Evolutionary conservation across 2,113 vertebrate genomes (phyloP).

Genomic region (Brachyhypopomus occidentalis): DNA sequence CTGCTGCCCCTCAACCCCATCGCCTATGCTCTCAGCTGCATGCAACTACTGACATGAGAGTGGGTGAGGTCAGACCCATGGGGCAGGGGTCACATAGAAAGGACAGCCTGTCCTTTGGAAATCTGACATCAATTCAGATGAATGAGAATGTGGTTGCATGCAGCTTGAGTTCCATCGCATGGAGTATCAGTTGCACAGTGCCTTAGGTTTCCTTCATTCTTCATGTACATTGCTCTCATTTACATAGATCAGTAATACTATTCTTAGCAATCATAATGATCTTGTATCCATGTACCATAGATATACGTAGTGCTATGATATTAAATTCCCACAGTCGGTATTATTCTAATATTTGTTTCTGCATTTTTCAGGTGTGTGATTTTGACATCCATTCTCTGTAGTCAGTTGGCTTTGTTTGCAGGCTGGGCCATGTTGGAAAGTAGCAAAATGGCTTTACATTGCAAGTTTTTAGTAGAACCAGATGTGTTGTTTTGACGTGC

Average conservation of each 20-base stretch:
- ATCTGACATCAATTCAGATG: background rate
- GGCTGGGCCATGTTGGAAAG: background rate
- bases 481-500: background rate
- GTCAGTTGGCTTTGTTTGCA: conserved; percentile 17
- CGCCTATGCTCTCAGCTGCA: conserved; percentile 52
- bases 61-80: background rate
- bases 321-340: background rate
- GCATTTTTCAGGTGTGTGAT: background rate
- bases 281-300: background rate
- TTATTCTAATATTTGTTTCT: background rate
- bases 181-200: conserved; percentile 42
- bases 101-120: background rate
- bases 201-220: conserved; percentile 44
- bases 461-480: background rate
- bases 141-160: conserved; percentile 67
- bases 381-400: background rate
- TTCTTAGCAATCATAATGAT: conserved; percentile 3
- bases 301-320: background rate
- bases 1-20: background rate
- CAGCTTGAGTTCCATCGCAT: conserved; percentile 59
- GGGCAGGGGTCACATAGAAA: background rate
- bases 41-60: conserved; percentile 64
- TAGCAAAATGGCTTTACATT: background rate
- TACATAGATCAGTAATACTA: background rate
- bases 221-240: conserved; percentile 26